A percentile compares a stretch with the other conserved stretches of the same genome.
Conservation (phyloP, 2,113 vertebrate species). For the Daboia siamensis region DNA sequence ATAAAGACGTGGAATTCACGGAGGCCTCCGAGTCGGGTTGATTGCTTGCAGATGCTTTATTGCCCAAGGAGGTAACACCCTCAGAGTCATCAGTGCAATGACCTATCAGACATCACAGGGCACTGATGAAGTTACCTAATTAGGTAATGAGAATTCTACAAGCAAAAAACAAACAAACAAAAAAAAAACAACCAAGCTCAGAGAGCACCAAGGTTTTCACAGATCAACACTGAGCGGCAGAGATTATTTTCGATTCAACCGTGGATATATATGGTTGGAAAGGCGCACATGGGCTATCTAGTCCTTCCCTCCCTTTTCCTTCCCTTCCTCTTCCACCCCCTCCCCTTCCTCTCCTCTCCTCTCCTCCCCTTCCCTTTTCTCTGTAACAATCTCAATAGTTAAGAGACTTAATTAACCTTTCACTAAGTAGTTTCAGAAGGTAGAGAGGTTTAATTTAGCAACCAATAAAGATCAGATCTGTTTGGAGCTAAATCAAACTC, state of each 20-base stretch:
- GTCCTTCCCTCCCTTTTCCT: not conserved
- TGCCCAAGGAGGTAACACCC: not conserved
- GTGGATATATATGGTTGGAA: not conserved
- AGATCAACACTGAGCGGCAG: not conserved
- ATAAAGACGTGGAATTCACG: not conserved
- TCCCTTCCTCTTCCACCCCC: accelerated
- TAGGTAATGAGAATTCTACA: not conserved
- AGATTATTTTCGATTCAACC: not conserved
- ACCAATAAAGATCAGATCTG: not conserved
- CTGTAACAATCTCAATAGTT: not conserved
- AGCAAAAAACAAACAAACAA: too few relatives aligned
- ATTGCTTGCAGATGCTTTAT: not conserved
- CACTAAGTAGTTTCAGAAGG: not conserved
- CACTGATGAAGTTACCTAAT: not conserved
- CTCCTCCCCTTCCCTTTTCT: not conserved
- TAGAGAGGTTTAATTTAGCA: not conserved
- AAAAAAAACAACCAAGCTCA: not conserved
- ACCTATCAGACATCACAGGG: not conserved
- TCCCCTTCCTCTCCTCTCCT: too few relatives aligned
- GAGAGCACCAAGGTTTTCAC: not conserved
- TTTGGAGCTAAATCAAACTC: not conserved
- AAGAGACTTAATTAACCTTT: not conserved
- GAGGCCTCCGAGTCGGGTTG: not conserved
- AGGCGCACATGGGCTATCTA: not conserved
- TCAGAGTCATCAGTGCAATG: not conserved